Evolutionary conservation across 1,140 invertebrate genomes (phyloP).

Genomic region (Theocolax elegans): DNA sequence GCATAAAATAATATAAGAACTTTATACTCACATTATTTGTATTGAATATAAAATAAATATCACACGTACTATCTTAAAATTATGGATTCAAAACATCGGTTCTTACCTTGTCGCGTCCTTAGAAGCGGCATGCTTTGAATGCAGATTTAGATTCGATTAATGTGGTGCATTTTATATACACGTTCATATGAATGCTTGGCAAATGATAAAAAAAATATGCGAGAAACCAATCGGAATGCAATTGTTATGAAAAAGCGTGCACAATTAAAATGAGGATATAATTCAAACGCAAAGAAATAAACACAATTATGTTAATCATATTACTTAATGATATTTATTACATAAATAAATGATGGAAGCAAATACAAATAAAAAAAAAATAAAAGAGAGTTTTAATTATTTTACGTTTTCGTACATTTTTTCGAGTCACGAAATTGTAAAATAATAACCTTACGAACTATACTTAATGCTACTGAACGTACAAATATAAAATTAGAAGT

Average conservation of each 20-base stretch:
- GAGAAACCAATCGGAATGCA: neutral
- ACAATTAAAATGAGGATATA: neutral
- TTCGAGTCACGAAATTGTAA: neutral
- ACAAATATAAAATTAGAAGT: neutral
- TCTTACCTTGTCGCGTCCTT: conserved; percentile 55
- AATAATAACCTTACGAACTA: neutral
- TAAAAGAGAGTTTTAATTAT: neutral
- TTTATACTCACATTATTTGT: too few species aligned
- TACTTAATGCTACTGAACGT: neutral
- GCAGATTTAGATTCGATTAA: conserved; percentile 19
- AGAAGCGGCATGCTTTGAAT: conserved; percentile 57
- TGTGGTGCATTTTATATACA: neutral
- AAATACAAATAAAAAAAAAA: conserved; percentile 26
- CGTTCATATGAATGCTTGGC: neutral
- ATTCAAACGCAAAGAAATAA: conserved; percentile 1
- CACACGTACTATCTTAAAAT: too few species aligned
- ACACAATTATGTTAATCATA: conserved; percentile 1
- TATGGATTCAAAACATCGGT: too few species aligned
- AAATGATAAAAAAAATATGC: neutral
- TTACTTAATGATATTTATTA: conserved; percentile 32
- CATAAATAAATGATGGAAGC: neutral
- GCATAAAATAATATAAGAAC: too few species aligned
- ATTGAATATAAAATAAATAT: too few species aligned
- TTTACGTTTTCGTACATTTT: neutral
- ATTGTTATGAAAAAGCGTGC: neutral